Conservation (phyloP, 2,797 vertebrate species). For the Sebastes elongatus region DNA sequence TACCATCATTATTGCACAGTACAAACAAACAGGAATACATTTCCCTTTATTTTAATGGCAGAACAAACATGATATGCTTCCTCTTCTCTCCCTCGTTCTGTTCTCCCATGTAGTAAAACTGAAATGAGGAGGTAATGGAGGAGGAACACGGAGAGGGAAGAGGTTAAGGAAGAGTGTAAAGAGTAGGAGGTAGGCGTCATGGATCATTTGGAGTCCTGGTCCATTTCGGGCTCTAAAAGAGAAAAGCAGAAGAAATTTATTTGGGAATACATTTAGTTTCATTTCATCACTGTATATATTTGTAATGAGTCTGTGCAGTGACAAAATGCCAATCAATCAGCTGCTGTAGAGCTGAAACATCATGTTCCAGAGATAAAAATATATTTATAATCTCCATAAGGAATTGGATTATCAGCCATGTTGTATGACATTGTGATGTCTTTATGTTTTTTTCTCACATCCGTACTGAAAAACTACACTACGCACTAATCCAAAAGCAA, state of each 20-base stretch:
- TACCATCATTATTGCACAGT: not conserved
- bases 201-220: slow-evolving; percentile 40
- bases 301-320: not conserved
- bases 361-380: slow-evolving; percentile 20
- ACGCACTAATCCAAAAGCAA: not conserved
- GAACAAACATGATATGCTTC: not conserved
- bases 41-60: not conserved
- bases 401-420: slow-evolving; percentile 17
- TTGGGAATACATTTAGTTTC: not conserved
- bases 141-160: not conserved
- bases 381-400: slow-evolving; percentile 9
- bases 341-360: not conserved
- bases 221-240: slow-evolving; percentile 22
- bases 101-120: not conserved
- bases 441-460: not conserved
- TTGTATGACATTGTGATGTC: not conserved
- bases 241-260: slow-evolving; percentile 5
- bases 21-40: not conserved
- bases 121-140: slow-evolving; percentile 3
- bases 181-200: not conserved
- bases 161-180: not conserved
- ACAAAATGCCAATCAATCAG: not conserved
- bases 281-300: not conserved
- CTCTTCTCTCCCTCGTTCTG: not conserved
- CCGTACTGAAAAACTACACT: not conserved